These are phyloP conservation scores for Gopherus flavomarginatus DNA, from an alignment of 2,113 vertebrate species.

Conservation along the genomic window DNA sequence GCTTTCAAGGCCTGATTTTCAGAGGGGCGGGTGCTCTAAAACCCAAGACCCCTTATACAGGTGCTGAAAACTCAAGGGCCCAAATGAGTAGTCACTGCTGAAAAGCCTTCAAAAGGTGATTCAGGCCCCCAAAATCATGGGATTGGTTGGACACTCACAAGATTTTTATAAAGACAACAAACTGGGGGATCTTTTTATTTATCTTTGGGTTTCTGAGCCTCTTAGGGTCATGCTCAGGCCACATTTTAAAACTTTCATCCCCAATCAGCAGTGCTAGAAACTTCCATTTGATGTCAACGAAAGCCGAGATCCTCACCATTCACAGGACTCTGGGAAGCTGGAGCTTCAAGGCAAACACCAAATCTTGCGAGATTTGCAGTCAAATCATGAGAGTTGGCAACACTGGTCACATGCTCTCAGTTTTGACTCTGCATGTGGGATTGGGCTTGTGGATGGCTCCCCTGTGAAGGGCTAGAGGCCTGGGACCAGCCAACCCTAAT, in stretches of 20 bases:
- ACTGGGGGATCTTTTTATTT: background rate
- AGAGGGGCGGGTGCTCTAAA: background rate
- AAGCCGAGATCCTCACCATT: background rate
- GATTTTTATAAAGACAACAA: background rate
- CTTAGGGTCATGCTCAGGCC: background rate
- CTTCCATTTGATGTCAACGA: background rate
- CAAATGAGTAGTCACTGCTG: background rate
- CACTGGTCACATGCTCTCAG: too few relatives aligned
- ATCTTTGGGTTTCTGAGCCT: background rate
- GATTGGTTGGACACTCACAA: background rate
- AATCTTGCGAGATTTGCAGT: too few relatives aligned
- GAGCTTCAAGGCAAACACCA: background rate
- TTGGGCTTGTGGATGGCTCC: too few relatives aligned
- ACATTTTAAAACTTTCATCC: background rate
- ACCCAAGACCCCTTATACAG: background rate
- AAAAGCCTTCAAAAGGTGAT: background rate
- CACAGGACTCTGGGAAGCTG: background rate
- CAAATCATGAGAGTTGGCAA: too few relatives aligned
- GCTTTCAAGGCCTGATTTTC: background rate
- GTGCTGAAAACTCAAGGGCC: too few relatives aligned
- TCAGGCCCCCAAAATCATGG: background rate
- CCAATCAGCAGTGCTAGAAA: background rate
- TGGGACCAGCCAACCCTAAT: background rate
- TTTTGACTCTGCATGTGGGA: too few relatives aligned
- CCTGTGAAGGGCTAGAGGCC: too few relatives aligned